Percentiles rank a stretch among this genome's conserved stretches.
Evolutionary conservation across 2,113 vertebrate species (phyloP).

Genomic region (Malurus melanocephalus): DNA sequence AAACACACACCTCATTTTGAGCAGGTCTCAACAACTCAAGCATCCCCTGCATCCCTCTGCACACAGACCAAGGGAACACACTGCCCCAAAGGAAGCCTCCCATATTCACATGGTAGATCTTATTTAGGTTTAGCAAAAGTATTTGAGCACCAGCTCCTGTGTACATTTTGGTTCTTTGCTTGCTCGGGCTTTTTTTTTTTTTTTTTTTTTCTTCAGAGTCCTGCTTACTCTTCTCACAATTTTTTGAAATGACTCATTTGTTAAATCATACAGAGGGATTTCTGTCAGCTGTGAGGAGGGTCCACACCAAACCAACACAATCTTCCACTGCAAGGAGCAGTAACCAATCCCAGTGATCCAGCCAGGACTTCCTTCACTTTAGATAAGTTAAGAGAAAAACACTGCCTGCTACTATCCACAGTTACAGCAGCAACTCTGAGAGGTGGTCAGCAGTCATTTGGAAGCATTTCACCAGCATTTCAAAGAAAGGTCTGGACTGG

Average conservation of each 20-base stretch:
- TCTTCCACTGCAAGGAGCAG: neutral
- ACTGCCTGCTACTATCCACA: neutral
- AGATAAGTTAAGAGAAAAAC: neutral
- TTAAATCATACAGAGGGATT: neutral
- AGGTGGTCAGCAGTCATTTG: neutral
- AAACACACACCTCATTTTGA: neutral
- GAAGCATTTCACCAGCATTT: neutral
- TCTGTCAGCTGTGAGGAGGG: neutral
- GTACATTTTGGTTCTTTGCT: neutral
- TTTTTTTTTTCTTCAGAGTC: neutral
- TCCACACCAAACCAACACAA: neutral
- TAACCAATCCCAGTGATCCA: neutral
- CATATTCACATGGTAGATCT: neutral
- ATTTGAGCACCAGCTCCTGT: neutral
- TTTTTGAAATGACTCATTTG: neutral
- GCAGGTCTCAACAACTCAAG: neutral
- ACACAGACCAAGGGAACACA: neutral
- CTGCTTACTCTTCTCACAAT: neutral
- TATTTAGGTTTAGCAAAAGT: neutral
- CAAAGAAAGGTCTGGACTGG: fast-evolving
- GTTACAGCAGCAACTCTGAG: neutral
- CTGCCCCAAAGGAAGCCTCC: neutral
- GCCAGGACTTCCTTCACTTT: neutral
- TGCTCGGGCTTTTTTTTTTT: too few species aligned
- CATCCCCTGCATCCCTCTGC: neutral